phyloP scores from a whole-genome alignment of 2,113 vertebrate genomes.

The Montifringilla adamsi region DNA sequence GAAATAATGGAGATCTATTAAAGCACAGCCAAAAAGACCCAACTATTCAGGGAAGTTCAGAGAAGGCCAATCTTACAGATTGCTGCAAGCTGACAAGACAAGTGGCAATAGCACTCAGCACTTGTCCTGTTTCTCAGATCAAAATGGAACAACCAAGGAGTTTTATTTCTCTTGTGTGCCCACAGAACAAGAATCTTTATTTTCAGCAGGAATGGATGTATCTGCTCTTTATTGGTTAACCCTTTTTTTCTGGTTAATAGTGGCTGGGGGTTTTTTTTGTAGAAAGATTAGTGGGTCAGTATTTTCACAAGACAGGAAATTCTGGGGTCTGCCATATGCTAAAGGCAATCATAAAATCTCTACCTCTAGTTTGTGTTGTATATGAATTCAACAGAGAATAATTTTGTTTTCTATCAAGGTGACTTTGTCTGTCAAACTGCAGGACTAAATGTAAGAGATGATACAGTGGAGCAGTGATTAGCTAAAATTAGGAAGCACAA shows the following conservation, averaged over 20 bases:
- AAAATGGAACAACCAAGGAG: background rate
- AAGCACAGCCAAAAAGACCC: background rate
- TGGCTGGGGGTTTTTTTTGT: rapidly evolving
- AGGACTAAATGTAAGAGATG: background rate
- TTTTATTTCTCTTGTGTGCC: background rate
- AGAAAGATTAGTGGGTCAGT: background rate
- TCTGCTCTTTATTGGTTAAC: background rate
- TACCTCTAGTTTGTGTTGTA: background rate
- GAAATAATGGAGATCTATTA: background rate
- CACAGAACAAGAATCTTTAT: background rate
- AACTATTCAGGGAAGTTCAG: background rate
- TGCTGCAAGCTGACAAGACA: background rate
- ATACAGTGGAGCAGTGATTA: background rate
- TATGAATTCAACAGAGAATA: background rate
- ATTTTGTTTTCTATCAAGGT: background rate
- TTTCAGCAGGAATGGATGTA: background rate
- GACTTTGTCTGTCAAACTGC: background rate
- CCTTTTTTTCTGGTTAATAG: background rate
- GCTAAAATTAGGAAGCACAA: background rate
- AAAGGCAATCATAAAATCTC: background rate
- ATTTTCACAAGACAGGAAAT: background rate
- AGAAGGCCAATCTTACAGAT: background rate
- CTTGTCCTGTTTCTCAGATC: background rate
- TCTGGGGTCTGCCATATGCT: background rate
- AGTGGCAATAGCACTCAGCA: background rate